Evolutionary conservation across 2,888 invertebrate species (phyloP).

Genomic region (Sympetrum striolatum): DNA sequence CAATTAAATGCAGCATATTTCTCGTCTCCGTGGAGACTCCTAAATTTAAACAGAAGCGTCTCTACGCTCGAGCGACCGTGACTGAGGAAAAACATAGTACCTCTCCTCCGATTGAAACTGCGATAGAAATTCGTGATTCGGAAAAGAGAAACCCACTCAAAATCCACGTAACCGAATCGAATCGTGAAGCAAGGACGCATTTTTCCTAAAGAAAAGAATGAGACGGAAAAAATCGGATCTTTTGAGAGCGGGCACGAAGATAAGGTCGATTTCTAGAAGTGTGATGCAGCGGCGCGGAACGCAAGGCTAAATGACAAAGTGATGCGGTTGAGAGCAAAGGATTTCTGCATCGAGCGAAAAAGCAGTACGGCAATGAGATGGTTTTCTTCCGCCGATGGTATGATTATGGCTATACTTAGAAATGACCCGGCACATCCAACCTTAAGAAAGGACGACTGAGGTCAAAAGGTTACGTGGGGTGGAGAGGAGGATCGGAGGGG

Average conservation of each 20-base stretch:
- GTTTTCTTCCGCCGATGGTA: background rate
- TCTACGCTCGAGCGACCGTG: no score
- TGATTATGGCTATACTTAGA: background rate
- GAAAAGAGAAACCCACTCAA: no score
- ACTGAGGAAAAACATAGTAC: no score
- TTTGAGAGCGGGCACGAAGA: background rate
- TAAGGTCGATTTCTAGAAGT: background rate
- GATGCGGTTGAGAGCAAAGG: background rate
- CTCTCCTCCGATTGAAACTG: no score
- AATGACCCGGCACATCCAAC: background rate
- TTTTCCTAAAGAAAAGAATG: no score
- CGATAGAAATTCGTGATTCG: no score
- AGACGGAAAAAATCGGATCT: background rate
- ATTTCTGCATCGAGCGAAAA: slow-evolving; percentile 1
- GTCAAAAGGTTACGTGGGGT: background rate
- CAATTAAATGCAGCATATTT: no score
- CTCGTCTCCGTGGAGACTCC: no score
- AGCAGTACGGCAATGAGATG: background rate
- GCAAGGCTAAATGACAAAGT: background rate
- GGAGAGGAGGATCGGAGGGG: background rate
- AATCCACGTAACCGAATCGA: no score
- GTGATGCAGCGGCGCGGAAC: background rate
- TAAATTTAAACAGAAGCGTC: no score
- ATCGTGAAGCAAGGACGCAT: no score
- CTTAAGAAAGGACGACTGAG: background rate